Evolutionary conservation across 2,888 invertebrate species (phyloP).

Genomic region (Orthosia cruda): DNA sequence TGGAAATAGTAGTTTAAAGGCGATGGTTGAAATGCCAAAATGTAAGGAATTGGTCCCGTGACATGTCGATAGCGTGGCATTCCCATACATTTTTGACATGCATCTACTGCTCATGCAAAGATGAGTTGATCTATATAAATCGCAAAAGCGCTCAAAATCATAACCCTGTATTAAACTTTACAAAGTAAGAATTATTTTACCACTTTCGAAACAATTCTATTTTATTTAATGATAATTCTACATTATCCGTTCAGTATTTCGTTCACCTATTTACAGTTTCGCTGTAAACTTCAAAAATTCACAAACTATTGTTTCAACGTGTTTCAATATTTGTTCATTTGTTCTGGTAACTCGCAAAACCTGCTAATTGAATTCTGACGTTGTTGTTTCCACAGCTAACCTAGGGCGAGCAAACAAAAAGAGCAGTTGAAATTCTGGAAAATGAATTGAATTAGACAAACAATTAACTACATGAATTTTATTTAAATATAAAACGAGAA

Average conservation of each 20-base stretch:
- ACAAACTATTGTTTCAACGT: conserved; percentile 45
- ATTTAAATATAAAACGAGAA: neutral
- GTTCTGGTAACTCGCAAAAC: conserved; percentile 30
- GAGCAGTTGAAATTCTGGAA: conserved; percentile 9
- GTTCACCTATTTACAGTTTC: conserved; percentile 4
- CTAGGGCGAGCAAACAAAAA: conserved; percentile 9
- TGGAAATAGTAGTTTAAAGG: no score
- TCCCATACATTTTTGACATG: no score
- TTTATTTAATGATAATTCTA: neutral
- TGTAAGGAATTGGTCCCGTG: no score
- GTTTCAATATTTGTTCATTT: conserved; percentile 51
- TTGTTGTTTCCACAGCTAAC: conserved; percentile 29
- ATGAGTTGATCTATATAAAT: no score
- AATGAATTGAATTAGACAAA: conserved; percentile 43
- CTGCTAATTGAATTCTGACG: conserved; percentile 52
- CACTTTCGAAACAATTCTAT: neutral
- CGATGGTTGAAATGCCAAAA: no score
- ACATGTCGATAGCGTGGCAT: no score
- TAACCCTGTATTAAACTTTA: neutral
- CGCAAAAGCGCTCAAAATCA: neutral
- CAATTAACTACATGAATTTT: conserved; percentile 13
- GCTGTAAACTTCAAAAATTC: conserved; percentile 21
- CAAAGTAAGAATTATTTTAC: neutral
- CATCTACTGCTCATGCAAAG: neutral
- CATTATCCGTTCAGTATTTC: conserved; percentile 10